Conservation (phyloP, 1,140 invertebrate genomes). For the Scaptomyza montana region DNA sequence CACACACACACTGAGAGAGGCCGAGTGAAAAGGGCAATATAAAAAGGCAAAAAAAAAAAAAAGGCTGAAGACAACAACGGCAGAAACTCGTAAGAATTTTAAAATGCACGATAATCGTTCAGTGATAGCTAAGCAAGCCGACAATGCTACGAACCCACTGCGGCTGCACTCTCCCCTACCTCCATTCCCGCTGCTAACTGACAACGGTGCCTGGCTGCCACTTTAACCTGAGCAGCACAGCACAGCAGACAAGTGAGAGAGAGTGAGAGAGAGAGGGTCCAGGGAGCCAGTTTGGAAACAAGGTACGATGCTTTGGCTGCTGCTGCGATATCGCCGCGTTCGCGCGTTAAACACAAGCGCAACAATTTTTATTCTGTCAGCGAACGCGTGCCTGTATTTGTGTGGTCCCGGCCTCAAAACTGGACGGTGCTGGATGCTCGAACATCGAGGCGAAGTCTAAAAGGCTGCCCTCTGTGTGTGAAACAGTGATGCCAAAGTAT, state of each 20-base stretch:
- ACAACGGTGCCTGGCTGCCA: conserved; percentile 58
- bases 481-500: not conserved
- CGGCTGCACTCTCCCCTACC: conserved; percentile 13
- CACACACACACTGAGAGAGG: conserved; percentile 32
- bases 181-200: conserved; percentile 45
- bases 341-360: conserved; percentile 84
- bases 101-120: conserved; percentile 84
- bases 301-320: conserved; percentile 57
- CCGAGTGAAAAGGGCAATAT: conserved; percentile 70
- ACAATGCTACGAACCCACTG: conserved; percentile 59
- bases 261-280: conserved; percentile 21
- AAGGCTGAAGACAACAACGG: conserved; percentile 49
- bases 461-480: conserved; percentile 11
- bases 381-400: conserved; percentile 84
- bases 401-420: conserved; percentile 80
- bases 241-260: not conserved
- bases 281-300: conserved; percentile 78
- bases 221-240: conserved; percentile 53
- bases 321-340: conserved; percentile 79
- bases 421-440: conserved; percentile 41
- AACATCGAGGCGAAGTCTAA: not conserved
- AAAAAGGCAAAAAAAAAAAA: conserved; percentile 55
- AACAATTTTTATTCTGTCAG: conserved; percentile 84
- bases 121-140: conserved; percentile 83
- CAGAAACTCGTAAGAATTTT: conserved; percentile 84